A percentile compares a stretch with the other conserved stretches of the same genome.
phyloP scores from a whole-genome alignment of 2,113 vertebrate species.

The Callithrix jacchus region DNA sequence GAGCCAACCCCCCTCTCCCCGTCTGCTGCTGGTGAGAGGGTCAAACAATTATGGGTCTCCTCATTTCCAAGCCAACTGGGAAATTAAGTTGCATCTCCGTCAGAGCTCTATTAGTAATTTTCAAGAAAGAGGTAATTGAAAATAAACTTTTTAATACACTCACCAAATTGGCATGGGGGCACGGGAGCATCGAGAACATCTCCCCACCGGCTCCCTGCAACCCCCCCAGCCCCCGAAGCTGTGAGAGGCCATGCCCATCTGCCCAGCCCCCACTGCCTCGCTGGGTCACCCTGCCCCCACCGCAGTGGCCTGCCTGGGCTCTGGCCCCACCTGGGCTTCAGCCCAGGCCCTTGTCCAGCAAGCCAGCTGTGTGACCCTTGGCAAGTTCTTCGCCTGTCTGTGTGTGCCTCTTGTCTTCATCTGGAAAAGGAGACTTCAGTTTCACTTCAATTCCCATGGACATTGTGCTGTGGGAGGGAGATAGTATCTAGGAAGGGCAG shows the following conservation, averaged over 20 bases:
- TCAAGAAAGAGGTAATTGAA: conserved; percentile 86
- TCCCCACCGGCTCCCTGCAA: background rate
- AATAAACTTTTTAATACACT: conserved; percentile 85
- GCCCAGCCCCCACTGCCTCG: background rate
- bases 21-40: conserved; percentile 79
- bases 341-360: background rate
- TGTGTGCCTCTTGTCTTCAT: background rate
- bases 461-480: rapidly evolving
- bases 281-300: background rate
- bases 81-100: conserved; percentile 85
- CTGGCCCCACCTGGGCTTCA: background rate
- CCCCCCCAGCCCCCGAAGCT: background rate
- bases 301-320: background rate
- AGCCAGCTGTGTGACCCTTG: background rate
- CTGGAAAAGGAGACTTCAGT: background rate
- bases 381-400: background rate
- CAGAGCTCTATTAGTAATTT: conserved; percentile 83
- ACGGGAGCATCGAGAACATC: background rate
- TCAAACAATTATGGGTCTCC: conserved; percentile 86
- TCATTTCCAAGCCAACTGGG: conserved; percentile 86
- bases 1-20: conserved; percentile 38
- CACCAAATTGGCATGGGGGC: conserved; percentile 80
- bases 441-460: background rate
- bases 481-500: too few relatives aligned
- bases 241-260: background rate